These are phyloP conservation scores for Caenorhabditis drosophilae DNA, from an alignment of 2,888 invertebrate species.

Conservation along the genomic window DNA sequence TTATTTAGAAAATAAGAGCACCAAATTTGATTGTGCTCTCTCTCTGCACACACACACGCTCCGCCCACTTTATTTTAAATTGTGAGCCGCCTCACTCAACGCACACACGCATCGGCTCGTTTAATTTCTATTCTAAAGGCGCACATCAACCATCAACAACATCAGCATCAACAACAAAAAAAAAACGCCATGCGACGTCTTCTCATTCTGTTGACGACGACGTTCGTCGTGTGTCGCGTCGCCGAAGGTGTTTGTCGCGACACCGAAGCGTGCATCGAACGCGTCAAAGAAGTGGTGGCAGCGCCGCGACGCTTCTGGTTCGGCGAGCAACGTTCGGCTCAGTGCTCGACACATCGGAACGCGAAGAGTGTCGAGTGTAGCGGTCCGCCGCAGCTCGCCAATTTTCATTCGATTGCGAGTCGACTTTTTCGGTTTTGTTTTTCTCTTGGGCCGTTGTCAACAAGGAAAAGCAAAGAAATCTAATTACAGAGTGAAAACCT, in stretches of 20 bases:
- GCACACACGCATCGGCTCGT: too few species aligned
- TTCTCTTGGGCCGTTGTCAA: not conserved
- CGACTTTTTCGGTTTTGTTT: conserved; percentile 31
- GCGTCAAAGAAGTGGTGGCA: conserved; percentile 42
- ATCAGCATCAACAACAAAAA: too few species aligned
- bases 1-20: too few species aligned
- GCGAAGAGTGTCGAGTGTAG: conserved; percentile 22
- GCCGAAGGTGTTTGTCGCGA: conserved; percentile 33
- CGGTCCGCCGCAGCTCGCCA: conserved; percentile 40
- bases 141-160: too few species aligned
- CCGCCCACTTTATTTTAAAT: not conserved
- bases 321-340: conserved; percentile 48
- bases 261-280: conserved; percentile 43
- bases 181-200: too few species aligned
- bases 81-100: too few species aligned
- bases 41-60: too few species aligned
- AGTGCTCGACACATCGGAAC: conserved; percentile 33
- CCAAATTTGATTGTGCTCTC: too few species aligned
- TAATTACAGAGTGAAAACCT: conserved; percentile 62
- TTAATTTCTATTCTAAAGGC: too few species aligned
- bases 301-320: conserved; percentile 55
- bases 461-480: too few species aligned
- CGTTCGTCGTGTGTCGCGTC: not conserved
- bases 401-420: conserved; percentile 47
- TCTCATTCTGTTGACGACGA: not conserved